Conservation (phyloP, 2,797 vertebrate species). For the Lycodopsis pacificus region DNA sequence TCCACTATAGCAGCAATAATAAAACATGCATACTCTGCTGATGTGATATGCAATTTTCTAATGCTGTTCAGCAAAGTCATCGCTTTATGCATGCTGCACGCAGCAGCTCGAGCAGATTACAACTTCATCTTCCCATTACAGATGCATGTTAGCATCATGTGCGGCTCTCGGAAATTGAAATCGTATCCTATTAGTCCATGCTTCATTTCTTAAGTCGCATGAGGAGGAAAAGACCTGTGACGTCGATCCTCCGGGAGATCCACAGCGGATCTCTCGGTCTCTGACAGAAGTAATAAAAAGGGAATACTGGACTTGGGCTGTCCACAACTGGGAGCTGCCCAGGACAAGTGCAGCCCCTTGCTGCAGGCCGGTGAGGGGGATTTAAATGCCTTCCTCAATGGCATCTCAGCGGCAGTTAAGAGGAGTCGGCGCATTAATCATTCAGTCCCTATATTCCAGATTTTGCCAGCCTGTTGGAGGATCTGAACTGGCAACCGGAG, state of each 20-base stretch:
- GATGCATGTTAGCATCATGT: slow-evolving; percentile 27
- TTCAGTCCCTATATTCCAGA: slow-evolving; percentile 47
- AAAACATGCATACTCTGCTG: background rate
- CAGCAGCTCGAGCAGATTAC: slow-evolving; percentile 14
- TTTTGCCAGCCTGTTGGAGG: slow-evolving; percentile 34
- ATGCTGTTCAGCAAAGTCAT: slow-evolving; percentile 31
- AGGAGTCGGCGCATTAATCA: slow-evolving; percentile 58
- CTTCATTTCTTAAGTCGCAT: slow-evolving; percentile 26
- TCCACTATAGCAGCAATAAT: background rate
- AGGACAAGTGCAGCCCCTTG: slow-evolving; percentile 11
- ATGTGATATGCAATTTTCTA: slow-evolving; percentile 29
- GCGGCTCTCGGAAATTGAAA: slow-evolving; percentile 3
- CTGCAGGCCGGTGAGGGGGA: slow-evolving; percentile 39
- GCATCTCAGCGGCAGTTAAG: slow-evolving; percentile 58
- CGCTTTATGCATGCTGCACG: slow-evolving; percentile 7
- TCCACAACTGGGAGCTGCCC: slow-evolving; percentile 37
- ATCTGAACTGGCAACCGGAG: slow-evolving; percentile 51
- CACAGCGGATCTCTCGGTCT: background rate
- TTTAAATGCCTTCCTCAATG: slow-evolving; percentile 54
- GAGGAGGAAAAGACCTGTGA: background rate
- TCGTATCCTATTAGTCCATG: slow-evolving; percentile 22
- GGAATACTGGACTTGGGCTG: slow-evolving; percentile 12
- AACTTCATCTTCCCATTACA: slow-evolving; percentile 29
- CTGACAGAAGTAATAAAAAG: slow-evolving; percentile 16
- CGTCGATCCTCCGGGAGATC: background rate